Evolutionary conservation across 2,888 invertebrate genomes (phyloP), one percentile per base, ranked within the genome.

Genomic region (Herminia tarsipennalis): DNA sequence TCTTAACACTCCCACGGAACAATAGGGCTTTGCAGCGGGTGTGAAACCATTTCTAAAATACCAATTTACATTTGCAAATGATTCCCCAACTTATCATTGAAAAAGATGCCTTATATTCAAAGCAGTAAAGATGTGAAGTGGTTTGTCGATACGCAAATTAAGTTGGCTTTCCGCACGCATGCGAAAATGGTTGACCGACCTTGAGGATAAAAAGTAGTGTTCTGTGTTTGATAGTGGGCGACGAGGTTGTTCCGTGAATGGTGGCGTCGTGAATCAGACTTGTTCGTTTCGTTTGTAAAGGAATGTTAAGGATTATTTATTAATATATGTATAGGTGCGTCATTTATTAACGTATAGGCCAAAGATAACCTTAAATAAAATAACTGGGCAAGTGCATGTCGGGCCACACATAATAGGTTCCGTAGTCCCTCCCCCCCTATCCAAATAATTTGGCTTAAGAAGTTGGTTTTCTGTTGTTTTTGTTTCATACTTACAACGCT

Each of bases 1-100:
- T 53, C 65, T 40, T 36, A 60, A 66, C 28, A 12, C 61, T 66
- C 66, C 67, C 66, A 61, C 64, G 9, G 4, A 14, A 66, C 67
- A 66, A 66, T 66, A 47, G 64, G 24, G 44, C 34, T 44, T 42
- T 6, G 17, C 12, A 13, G 18, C 17, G 21, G 38, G 28, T 53
- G 60, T 46, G 61, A 67, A 66, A 43, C 46, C 39, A 64, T 58
- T 66, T 50, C 57, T 20, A 9, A 30, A 37, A 46, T 22, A 42
- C 51, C 32, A 57, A 9, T 51, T 5, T 34, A 38, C 29, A 0
- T 24, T 38, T 27, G 12, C n/a, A 18, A 40, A 44, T 33, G 9
- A 40, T 16, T 8, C 2, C 1, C 3, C 5, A 2, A 14, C 2
- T 6, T 6, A 10, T 5, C 17, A 28, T n/a, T 18, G n/a, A 9